Evolutionary conservation across 2,888 invertebrate genomes (phyloP), one percentile per base, ranked within the genome.

Genomic region (Cylloceria caligata): DNA sequence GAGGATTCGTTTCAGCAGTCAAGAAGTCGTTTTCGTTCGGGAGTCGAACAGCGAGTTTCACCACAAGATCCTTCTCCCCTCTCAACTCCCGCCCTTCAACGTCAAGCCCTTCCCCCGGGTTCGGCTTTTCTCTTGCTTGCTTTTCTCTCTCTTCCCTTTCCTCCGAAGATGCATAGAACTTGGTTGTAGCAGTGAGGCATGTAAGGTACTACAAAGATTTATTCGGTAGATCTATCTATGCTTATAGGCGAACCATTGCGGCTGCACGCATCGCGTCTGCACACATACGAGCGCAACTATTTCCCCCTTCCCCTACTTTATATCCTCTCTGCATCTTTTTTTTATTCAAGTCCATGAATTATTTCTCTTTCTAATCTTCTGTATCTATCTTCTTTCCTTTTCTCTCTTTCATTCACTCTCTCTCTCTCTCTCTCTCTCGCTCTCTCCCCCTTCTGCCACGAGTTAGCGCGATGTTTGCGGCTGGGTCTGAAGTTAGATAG

Each of bases 1-100:
- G 62, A 65, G 49, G 75, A 81, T 76, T 72, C 81, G 81, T 81
- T 81, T 76, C 75, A 65, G 57, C 65, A 67, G 71, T 72, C 67
- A 65, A 60, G 47, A 52, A 64, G 74, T 76, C 60, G 76, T 72
- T 68, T 71, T 71, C 75, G 68, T 72, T 36, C 62, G 57, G 60
- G 45, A 68, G 68, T 77, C 81, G 72, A 73, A 76, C 62, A 49
- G 62, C 81, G 34, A 68, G 74, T 42, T 55, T 76, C 71, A 68
- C 76, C 49, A 68, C 21, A 62, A 72, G 45, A 76, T 76, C 67
- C 76, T 60, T 47, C 9, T 67, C 64, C 39, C 60, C 69, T 57
- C 36, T 27, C 49, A 36, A n/a, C 64, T 27, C 34, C 16, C 49
- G 19, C 67, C 47, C 73, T 16, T 67, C 67, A n/a, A 16, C 73